phyloP scores from a whole-genome alignment of 2,797 vertebrate species.

The Spheniscus humboldti region DNA sequence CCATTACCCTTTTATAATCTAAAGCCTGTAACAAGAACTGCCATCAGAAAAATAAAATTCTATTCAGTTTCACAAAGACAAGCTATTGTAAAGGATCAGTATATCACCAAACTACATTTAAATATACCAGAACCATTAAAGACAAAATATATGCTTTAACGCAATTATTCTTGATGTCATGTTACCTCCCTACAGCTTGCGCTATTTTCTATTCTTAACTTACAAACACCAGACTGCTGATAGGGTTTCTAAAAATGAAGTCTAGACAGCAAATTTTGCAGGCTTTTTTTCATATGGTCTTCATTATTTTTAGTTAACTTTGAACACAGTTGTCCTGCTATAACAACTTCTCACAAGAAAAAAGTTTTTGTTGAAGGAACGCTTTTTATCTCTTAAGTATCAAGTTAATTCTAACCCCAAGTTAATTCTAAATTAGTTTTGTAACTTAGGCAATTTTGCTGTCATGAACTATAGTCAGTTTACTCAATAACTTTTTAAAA shows the following conservation, averaged over 20 bases:
- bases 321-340: background rate
- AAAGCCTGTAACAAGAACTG: background rate
- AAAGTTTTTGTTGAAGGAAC: background rate
- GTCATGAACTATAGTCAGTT: background rate
- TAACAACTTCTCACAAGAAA: background rate
- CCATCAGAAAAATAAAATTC: background rate
- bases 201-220: background rate
- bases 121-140: background rate
- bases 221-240: background rate
- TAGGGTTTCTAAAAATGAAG: background rate
- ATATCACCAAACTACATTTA: background rate
- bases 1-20: background rate
- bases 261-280: background rate
- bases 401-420: background rate
- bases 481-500: background rate
- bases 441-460: background rate
- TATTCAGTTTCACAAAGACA: background rate
- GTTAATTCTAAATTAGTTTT: background rate
- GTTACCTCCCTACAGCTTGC: background rate
- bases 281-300: background rate
- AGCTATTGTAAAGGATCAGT: no score
- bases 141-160: background rate
- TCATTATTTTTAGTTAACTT: background rate
- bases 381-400: background rate
- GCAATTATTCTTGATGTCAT: background rate